These are phyloP conservation scores for Oreochromis spilurus DNA, from an alignment of 2,113 vertebrate species.

Conservation along the genomic window DNA sequence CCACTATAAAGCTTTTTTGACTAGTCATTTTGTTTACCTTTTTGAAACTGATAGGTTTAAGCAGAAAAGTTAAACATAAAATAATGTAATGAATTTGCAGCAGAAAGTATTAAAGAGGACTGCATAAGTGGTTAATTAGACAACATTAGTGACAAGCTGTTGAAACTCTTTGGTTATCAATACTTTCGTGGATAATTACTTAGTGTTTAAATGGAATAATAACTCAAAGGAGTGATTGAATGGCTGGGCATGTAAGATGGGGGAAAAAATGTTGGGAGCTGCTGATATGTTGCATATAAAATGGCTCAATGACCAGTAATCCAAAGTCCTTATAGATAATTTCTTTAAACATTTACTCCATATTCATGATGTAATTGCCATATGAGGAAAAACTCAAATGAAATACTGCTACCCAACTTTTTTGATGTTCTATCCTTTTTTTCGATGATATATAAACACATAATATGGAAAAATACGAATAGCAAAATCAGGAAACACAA, in stretches of 20 bases:
- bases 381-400: background rate
- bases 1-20: background rate
- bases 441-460: background rate
- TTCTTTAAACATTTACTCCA: background rate
- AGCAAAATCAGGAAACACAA: background rate
- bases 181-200: background rate
- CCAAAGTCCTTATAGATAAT: background rate
- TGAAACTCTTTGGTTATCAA: background rate
- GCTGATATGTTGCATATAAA: background rate
- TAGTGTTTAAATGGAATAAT: background rate
- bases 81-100: background rate
- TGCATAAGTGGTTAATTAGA: background rate
- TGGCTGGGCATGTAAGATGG: background rate
- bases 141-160: background rate
- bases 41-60: background rate
- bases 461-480: background rate
- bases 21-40: background rate
- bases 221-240: background rate
- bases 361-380: background rate
- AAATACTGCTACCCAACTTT: background rate
- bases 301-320: background rate
- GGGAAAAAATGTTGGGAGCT: rapidly evolving
- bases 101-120: background rate
- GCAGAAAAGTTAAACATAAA: background rate
- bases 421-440: background rate